Percentiles rank a stretch among this genome's conserved stretches.
Evolutionary conservation across 2,888 invertebrate genomes (phyloP).

Genomic region (Leistus spinibarbis): DNA sequence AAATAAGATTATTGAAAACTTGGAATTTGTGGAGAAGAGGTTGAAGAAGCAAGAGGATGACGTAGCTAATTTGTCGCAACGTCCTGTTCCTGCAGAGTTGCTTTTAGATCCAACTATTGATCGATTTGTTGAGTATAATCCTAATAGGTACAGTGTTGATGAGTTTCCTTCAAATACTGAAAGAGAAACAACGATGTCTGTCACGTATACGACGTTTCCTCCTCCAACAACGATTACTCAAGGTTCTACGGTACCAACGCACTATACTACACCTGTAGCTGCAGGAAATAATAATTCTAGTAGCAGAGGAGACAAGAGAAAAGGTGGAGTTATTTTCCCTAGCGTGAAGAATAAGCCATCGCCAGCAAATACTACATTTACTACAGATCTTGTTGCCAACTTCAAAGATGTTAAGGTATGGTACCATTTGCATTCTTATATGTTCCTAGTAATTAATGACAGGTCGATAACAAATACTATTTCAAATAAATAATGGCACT

Average conservation of each 20-base stretch:
- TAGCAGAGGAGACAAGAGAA: conserved; percentile 62
- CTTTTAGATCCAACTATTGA: conserved; percentile 79
- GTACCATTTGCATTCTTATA: not conserved
- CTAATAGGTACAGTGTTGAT: conserved; percentile 63
- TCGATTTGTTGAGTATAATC: conserved; percentile 78
- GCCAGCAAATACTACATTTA: conserved; percentile 81
- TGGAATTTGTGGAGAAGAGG: conserved; percentile 84
- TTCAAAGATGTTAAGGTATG: conserved; percentile 84
- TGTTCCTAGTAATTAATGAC: too few species aligned
- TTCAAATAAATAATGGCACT: too few species aligned
- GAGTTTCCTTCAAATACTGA: conserved; percentile 32
- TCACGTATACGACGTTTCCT: conserved; percentile 54
- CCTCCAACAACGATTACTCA: conserved; percentile 55
- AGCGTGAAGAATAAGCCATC: conserved; percentile 90
- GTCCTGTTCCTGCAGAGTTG: conserved; percentile 76
- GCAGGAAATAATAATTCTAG: conserved; percentile 54
- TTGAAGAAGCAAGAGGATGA: conserved; percentile 86
- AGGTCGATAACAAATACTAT: too few species aligned
- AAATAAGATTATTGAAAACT: conserved; percentile 84
- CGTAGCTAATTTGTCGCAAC: conserved; percentile 76
- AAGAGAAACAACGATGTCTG: conserved; percentile 50
- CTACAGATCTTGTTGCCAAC: conserved; percentile 75
- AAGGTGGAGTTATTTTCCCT: conserved; percentile 87
- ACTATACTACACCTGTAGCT: conserved; percentile 41
- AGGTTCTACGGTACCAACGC: conserved; percentile 45